Base-by-base conservation (phyloP, 2,888 invertebrate species). In the Drosophila pullipes region DNA sequence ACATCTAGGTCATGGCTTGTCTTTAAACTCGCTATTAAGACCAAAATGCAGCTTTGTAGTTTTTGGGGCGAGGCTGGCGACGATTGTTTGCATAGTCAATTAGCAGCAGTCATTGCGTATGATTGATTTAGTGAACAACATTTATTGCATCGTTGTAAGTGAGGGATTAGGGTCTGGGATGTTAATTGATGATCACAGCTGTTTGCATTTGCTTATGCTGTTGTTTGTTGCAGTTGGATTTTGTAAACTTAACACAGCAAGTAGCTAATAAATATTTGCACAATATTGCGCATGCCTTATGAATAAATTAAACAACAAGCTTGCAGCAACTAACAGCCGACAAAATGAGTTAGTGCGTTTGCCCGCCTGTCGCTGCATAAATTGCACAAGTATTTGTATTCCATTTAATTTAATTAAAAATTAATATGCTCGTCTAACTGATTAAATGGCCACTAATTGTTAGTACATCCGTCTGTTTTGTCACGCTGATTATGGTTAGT, bases 251-350 rank as follows among this genome's bases (percentile, higher is more conserved):
- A 44, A 69, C 62, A 37, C 47, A 68, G 58, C 55, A 60, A 65
- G 78, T 74, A 74, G 78, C 81, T 77, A 88, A 86, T 88, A 86
- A 88, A 90, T 77, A 90, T 76, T 89, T 87, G 81, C 53, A 53
- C 90, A 89, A 80, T 78, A 55, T 71, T 76, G 90, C 85, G 85
- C 85, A 87, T 87, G 82, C 78, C 68, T 76, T 59, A 81, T 68
- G 88, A 70, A 89, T 89, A 87, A 85, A 87, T 89, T 87, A 82
- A 72, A 82, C 35, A 60, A 37, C 66, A 58, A 52, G 30, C 30
- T 52, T 30, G 30, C 67, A 57, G 65, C 55, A 53, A 28, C 41
- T 39, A 25, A 28, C 50, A 50, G 31, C 11, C 22, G 47, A 22
- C 54, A 69, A 55, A 54, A 37, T 52, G 30, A 11, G 7, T 53